Evolutionary conservation across 2,113 vertebrate genomes (phyloP), one percentile per base, ranked within the genome.

Genomic region (Cisticola juncidis): DNA sequence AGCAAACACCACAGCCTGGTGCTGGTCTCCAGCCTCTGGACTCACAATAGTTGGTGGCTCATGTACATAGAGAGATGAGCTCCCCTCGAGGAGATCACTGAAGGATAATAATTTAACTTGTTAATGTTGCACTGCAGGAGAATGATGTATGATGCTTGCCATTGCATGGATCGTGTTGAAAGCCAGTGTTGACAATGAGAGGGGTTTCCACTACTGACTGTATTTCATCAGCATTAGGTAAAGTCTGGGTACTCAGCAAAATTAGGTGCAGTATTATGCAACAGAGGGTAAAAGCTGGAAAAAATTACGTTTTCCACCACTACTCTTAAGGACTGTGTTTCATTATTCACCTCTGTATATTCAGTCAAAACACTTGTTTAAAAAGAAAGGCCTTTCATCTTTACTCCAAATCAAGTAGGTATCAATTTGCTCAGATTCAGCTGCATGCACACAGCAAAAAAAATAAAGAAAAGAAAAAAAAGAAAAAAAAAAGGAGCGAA

Each of bases 191-290:
- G 92, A 88, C 33, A 83, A 92, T 51, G 81, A 88, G 85, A 95
- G 86, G 94, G 86, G 70, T 97, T 92, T 94, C 81, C 83, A 58
- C 88, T 79, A 78, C 36, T 87, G 88, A 87, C 61, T 92, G 2
- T 90, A 85, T 90, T 96, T 94, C 94, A 96, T 96, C 90, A 96
- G 90, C 91, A 70, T 96, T 97, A 97, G 86, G 91, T 94, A 94
- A 97, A 96, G 87, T 79, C 91, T 50, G 71, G 93, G 95, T 95
- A 70, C 48, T 86, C 56, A 54, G n/a, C 86, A 96, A 95, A 93
- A 88, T 90, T 90, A 94, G 86, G n/a, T 80, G 83, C 97, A 95
- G 95, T 95, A 91, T 97, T 96, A 97, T 84, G 73, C 77, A 91
- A 81, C 64, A 80, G 87, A 56, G 58, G 81, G 82, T 53, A 44